A percentile compares a stretch with the other conserved stretches of the same genome.
phyloP scores from a whole-genome alignment of 2,797 vertebrate genomes.

The Centroberyx gerrardi region DNA sequence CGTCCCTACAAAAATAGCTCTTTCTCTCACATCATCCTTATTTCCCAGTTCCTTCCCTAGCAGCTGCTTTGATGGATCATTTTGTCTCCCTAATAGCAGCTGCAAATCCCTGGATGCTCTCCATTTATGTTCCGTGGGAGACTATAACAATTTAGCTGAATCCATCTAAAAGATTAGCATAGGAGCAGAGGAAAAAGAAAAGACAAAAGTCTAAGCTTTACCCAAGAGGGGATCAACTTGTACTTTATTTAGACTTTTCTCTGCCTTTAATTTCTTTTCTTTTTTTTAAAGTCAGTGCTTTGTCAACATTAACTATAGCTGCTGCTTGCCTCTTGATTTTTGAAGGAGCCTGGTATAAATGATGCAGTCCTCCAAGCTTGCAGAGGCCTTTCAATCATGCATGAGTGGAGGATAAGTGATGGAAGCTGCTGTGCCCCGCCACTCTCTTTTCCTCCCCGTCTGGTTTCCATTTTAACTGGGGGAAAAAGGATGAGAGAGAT shows the following conservation, averaged over 20 bases:
- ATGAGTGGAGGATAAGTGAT: conserved; percentile 83
- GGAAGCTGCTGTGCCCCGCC: conserved; percentile 71
- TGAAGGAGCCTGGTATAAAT: conserved; percentile 75
- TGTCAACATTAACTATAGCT: conserved; percentile 81
- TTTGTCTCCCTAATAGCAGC: conserved; percentile 82
- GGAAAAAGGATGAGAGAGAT: conserved; percentile 74
- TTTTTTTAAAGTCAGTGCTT: conserved; percentile 60
- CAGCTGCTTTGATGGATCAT: conserved; percentile 84
- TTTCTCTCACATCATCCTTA: conserved; percentile 71
- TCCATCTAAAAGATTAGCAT: conserved; percentile 75
- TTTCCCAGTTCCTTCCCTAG: conserved; percentile 72
- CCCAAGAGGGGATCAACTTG: conserved; percentile 68
- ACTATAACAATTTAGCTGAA: conserved; percentile 80
- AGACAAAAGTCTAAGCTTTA: conserved; percentile 68
- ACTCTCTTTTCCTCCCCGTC: conserved; percentile 71
- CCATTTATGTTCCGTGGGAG: conserved; percentile 77
- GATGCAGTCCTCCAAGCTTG: conserved; percentile 77
- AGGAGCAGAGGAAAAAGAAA: conserved; percentile 49
- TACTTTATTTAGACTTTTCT: conserved; percentile 75
- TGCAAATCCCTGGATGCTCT: conserved; percentile 80
- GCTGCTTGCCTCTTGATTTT: conserved; percentile 72
- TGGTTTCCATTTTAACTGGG: conserved; percentile 78
- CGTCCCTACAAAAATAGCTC: conserved; percentile 74
- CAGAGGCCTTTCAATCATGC: conserved; percentile 84
- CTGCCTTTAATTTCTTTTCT: conserved; percentile 53